phyloP scores from a whole-genome alignment of 92 coral and sea anemone genomes.

The Porites evermanni region DNA sequence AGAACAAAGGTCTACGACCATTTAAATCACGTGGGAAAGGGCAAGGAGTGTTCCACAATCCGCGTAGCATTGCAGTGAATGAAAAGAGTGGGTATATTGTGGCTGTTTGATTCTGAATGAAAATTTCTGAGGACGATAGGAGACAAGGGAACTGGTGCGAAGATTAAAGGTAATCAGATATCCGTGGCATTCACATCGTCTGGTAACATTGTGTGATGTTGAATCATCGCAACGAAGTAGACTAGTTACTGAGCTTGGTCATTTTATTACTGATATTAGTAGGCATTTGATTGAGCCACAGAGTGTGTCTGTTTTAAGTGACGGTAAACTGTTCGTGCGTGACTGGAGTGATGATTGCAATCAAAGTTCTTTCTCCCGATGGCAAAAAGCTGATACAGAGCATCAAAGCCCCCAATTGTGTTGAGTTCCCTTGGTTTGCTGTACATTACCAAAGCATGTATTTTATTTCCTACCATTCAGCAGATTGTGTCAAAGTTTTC shows the following conservation, averaged over 20 bases:
- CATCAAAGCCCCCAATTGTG: neutral
- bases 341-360: neutral
- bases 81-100: constrained; percentile 10
- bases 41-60: neutral
- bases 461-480: neutral
- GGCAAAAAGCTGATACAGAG: neutral
- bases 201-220: constrained; percentile 11
- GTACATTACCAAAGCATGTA: neutral
- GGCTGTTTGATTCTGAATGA: constrained; percentile 1
- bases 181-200: constrained; percentile 27
- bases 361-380: constrained; percentile 15
- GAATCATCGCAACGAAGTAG: neutral
- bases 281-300: constrained; percentile 1
- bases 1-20: neutral
- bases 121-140: constrained; percentile 7
- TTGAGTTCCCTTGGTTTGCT: neutral
- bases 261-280: constrained; percentile 48
- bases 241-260: constrained; percentile 58
- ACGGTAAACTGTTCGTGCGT: neutral
- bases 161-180: neutral
- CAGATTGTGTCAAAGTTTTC: constrained; percentile 44
- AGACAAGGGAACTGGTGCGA: neutral
- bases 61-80: constrained; percentile 6
- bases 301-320: neutral
- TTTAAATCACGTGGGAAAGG: neutral